Base-by-base conservation (phyloP, 1,140 invertebrate species). In the Tetramorium alpestre region DNA sequence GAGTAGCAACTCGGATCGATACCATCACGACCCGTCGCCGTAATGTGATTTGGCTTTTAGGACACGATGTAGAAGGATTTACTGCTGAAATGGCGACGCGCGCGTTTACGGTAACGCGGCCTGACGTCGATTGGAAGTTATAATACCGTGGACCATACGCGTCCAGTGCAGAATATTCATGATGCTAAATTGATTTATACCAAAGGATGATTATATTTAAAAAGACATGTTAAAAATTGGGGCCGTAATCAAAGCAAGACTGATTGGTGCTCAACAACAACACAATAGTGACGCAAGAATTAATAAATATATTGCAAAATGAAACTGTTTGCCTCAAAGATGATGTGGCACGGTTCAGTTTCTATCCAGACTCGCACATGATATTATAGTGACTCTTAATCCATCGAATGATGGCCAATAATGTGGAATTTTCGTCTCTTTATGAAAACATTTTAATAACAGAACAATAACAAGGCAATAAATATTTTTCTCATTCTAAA, bases 121-220 rank as follows among this genome's bases (percentile, higher is more conserved):
- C 62, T 51, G 89, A 88, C 89, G 62, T 85, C 86, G 80, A 90
- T 90, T 88, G 73, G 81, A 90, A 90, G 82, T 90, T 90, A 85
- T 90, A 90, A 90, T 86, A 87, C 77, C 76, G 33, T 54, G 77
- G 88, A 87, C 75, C 22, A 22, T 22, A 89, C 78, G 54, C 62
- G 85, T 89, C 65, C 77, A 41, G 54, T 10, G n/a, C 70, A 44
- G 88, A 89, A 90, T 90, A 87, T 90, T 90, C 88, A 90, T 90
- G 78, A 89, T 64, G 87, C 76, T 87, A 78, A 87, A 90, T 90
- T 90, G 80, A 90, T 90, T 89, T 90, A 85, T 87, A 51, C 28
- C 33, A 72, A 44, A 8, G 28, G 33, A 13, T 64, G 28, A 89
- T 90, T 84, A 84, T 69, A 16, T 90, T 80, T 51, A 67, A 11